A percentile compares a stretch with the other conserved stretches of the same genome.
Conservation (phyloP, 2,797 vertebrate species). For the Artibeus jamaicensis region DNA sequence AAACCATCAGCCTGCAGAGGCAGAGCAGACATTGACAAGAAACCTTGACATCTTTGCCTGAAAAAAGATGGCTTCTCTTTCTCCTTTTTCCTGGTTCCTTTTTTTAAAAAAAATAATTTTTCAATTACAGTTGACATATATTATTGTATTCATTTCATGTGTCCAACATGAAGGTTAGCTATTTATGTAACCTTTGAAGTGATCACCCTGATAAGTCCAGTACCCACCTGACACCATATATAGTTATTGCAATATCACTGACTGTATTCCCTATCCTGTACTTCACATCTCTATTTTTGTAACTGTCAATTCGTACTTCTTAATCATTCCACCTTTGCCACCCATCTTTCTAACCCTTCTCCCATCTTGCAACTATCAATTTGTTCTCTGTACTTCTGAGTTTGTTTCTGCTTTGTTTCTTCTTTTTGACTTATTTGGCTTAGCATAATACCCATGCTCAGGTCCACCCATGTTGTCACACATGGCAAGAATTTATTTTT, state of each 20-base stretch:
- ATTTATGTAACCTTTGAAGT: not conserved
- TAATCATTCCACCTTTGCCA: not conserved
- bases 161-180: not conserved
- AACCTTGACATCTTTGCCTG: slow-evolving; percentile 79
- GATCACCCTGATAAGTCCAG: not conserved
- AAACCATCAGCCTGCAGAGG: slow-evolving; percentile 76
- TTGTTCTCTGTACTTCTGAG: not conserved
- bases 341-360: not conserved
- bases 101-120: not conserved
- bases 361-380: not conserved
- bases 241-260: not conserved
- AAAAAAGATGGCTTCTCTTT: slow-evolving; percentile 66
- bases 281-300: not conserved
- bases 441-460: not conserved
- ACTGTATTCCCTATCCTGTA: not conserved
- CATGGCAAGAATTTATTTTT: no score
- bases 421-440: not conserved
- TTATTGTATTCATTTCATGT: not conserved
- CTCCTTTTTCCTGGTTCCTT: not conserved
- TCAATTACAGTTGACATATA: not conserved
- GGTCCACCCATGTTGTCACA: not conserved
- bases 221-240: not conserved
- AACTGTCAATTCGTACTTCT: not conserved
- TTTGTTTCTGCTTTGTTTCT: not conserved
- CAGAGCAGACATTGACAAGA: slow-evolving; percentile 77